These are phyloP conservation scores for Zygothrica quintamaculata DNA, from an alignment of 2,888 invertebrate genomes.

Conservation along the genomic window DNA sequence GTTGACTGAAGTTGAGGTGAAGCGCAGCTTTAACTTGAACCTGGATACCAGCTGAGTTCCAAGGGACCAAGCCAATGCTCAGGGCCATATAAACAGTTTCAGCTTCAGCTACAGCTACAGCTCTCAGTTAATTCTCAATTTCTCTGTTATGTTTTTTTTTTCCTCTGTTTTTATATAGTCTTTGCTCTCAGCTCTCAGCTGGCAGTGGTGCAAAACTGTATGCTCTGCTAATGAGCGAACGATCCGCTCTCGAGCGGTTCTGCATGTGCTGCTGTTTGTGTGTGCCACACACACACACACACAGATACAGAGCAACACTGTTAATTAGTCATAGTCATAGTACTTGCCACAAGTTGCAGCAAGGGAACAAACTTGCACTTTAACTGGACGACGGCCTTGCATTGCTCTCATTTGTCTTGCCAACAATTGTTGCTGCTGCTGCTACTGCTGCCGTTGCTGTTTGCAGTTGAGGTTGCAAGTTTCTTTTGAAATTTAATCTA, in stretches of 20 bases:
- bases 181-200: conserved; percentile 2
- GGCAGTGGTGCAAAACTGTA: conserved; percentile 58
- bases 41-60: conserved; percentile 11
- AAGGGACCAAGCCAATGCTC: conserved; percentile 25
- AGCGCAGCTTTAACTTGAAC: conserved; percentile 25
- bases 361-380: not conserved
- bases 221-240: conserved; percentile 53
- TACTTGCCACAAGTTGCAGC: conserved; percentile 11
- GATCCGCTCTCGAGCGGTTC: conserved; percentile 15
- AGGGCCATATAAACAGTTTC: conserved; percentile 17
- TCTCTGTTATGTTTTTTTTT: too few relatives aligned
- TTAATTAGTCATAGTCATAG: conserved; percentile 73
- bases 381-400: conserved; percentile 19
- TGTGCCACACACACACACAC: too few relatives aligned
- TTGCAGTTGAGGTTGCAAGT: conserved; percentile 64
- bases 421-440: conserved; percentile 4
- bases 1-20: conserved; percentile 23
- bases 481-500: conserved; percentile 79
- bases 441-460: conserved; percentile 36
- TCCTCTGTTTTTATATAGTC: conserved; percentile 27
- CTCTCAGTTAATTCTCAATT: conserved; percentile 3
- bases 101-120: not conserved
- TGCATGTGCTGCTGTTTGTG: conserved; percentile 22
- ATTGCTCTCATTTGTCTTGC: conserved; percentile 1
- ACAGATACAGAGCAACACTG: conserved; percentile 45